Evolutionary conservation across 2,888 invertebrate genomes (phyloP), one percentile per base, ranked within the genome.

Genomic region (Operophtera brumata): DNA sequence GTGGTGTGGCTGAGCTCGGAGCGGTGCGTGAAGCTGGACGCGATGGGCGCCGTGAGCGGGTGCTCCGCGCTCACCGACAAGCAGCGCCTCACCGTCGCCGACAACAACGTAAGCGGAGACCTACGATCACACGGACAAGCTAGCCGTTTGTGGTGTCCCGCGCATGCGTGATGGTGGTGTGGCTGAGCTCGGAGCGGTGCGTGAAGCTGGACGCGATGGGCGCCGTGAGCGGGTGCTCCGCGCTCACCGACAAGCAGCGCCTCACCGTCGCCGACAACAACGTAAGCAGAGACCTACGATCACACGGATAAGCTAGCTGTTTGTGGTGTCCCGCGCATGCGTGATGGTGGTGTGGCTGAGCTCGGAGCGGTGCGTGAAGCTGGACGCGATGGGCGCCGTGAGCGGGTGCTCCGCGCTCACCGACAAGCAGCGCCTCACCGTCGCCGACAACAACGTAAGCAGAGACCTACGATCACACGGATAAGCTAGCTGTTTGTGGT

Each of bases 251-350:
- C 82, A 94, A 95, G 60, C 93, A 94, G 60, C 95, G 96, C 71
- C 96, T 99, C 77, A 95, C 98, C 82, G 94, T 98, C 49, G 99
- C 97, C 2, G 92, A 95, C 58, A 93, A 94, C 69, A 96, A 98
- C 80, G 97, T 96, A 80, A 89, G 92, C 78, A 35, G n/a, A n/a
- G n/a, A n/a, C n/a, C n/a, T n/a, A n/a, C n/a, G n/a, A n/a, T n/a
- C n/a, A n/a, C n/a, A n/a, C 83, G 0, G 92, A 78, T 89, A 93
- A 94, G 68, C 85, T 99, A 94, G 68, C 85, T 99, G 67, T 98
- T 96, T 89, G 94, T 97, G 14, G 67, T 98, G 28, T 97, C 97
- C 0, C 93, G 94, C 12, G 91, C 93, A 37, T 92, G 93, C 52
- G 93, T 97, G 48, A 91, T 93, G 75, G 93, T 96, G 54, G 95